phyloP scores from a whole-genome alignment of 2,113 vertebrate genomes.

The Himantopus leucocephalus region DNA sequence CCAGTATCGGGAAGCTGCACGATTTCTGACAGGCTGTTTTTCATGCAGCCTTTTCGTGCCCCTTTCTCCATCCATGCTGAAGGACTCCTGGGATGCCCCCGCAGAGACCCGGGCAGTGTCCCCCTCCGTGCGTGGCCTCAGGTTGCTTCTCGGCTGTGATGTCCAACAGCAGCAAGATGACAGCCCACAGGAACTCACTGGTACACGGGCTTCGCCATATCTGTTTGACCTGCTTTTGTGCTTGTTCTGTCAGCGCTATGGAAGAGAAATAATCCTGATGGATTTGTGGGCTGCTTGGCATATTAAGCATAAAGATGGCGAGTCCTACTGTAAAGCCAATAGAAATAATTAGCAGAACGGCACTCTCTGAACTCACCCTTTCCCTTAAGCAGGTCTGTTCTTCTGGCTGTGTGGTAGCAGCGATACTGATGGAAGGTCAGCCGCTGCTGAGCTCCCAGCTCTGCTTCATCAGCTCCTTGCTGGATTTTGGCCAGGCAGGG shows the following conservation, averaged over 20 bases:
- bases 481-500: background rate
- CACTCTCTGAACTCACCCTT: background rate
- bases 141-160: background rate
- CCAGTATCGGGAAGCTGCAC: background rate
- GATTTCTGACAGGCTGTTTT: background rate
- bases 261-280: background rate
- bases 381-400: background rate
- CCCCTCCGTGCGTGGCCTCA: fast-evolving
- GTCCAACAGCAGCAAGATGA: background rate
- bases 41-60: background rate
- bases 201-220: background rate
- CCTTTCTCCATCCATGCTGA: background rate
- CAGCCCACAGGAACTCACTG: background rate
- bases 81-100: background rate
- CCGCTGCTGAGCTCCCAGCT: background rate
- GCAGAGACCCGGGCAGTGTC: background rate
- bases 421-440: background rate
- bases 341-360: background rate
- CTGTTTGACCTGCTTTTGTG: background rate
- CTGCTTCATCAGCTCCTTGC: background rate
- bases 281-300: background rate
- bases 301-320: background rate
- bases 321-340: background rate
- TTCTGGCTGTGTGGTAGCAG: background rate
- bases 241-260: background rate